phyloP scores from a whole-genome alignment of 2,888 invertebrate genomes.

The Caenorhabditis becei region DNA sequence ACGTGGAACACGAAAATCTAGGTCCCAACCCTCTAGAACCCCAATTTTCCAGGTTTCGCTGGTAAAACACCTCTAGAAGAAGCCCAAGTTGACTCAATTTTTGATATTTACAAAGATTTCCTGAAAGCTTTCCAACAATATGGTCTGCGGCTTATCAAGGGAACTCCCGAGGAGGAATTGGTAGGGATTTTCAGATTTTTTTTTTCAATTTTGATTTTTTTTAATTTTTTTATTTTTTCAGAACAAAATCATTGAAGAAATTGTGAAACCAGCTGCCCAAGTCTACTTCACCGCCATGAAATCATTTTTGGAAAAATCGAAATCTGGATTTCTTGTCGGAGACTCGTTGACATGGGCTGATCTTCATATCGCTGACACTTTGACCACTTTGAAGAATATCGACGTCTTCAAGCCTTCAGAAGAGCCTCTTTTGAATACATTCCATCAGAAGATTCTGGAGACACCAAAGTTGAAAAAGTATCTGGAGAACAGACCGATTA shows the following conservation, averaged over 20 bases:
- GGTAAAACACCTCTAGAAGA: neutral
- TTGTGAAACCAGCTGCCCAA: no score
- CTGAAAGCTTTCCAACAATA: neutral
- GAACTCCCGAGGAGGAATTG: neutral
- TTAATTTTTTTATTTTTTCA: no score
- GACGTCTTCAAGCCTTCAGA: slow-evolving; percentile 7
- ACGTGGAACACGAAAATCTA: no score
- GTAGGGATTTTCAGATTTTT: no score
- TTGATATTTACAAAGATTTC: neutral
- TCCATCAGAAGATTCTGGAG: slow-evolving; percentile 23
- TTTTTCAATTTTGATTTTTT: no score
- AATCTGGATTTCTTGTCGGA: neutral
- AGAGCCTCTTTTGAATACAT: slow-evolving; percentile 6
- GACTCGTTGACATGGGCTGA: slow-evolving; percentile 35
- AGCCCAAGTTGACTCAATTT: neutral
- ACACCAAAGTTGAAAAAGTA: slow-evolving; percentile 38
- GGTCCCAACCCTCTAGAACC: neutral
- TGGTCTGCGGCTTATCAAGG: neutral
- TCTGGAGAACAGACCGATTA: slow-evolving; percentile 23
- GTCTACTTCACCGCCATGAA: no score
- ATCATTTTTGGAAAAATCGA: no score
- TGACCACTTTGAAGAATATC: slow-evolving; percentile 22
- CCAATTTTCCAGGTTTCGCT: neutral
- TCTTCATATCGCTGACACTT: slow-evolving; percentile 40
- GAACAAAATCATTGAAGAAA: no score